Percentiles rank a stretch among this genome's conserved stretches.
Evolutionary conservation across 1,140 invertebrate genomes (phyloP).

Genomic region (Drosophila bocki): DNA sequence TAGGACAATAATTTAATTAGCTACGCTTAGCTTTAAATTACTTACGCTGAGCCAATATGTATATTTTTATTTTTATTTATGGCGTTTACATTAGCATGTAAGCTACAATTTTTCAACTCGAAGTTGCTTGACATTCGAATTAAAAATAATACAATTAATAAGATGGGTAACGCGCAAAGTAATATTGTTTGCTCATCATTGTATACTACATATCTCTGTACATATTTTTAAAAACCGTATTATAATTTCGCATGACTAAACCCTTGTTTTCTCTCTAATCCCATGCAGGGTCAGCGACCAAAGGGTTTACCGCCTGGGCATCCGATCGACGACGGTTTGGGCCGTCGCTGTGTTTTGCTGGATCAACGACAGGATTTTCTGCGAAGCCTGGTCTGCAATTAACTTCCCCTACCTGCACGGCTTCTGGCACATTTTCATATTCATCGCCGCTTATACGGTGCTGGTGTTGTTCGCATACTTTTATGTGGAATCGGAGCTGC

Average conservation of each 20-base stretch:
- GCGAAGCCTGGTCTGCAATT: conserved; percentile 90
- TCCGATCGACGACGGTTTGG: conserved; percentile 89
- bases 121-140: too few relatives aligned
- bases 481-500: conserved; percentile 89
- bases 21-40: not conserved
- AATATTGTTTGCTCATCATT: not conserved
- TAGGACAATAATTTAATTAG: not conserved
- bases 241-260: not conserved
- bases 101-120: not conserved
- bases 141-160: not conserved
- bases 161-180: not conserved
- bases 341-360: conserved; percentile 90
- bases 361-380: conserved; percentile 92
- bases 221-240: not conserved
- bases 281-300: conserved; percentile 87
- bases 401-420: conserved; percentile 93
- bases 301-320: conserved; percentile 88
- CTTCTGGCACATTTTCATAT: conserved; percentile 93
- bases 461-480: conserved; percentile 92
- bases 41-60: not conserved
- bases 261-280: conserved; percentile 51
- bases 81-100: not conserved
- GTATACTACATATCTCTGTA: not conserved
- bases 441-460: conserved; percentile 91
- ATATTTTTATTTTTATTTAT: not conserved